These are phyloP conservation scores for Sebastes reedi DNA, from an alignment of 2,797 vertebrate species.

Conservation along the genomic window DNA sequence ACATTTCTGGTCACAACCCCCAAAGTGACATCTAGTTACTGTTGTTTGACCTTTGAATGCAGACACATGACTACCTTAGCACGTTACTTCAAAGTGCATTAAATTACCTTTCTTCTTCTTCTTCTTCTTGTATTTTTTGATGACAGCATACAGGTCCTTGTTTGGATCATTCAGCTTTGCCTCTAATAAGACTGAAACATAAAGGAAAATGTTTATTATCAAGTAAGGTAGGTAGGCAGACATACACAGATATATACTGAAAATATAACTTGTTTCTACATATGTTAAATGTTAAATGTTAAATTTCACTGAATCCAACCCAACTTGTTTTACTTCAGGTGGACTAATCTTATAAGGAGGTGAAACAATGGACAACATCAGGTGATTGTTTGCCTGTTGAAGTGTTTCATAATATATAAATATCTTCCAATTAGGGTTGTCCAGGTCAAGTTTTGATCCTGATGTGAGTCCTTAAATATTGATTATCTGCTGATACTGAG, in stretches of 20 bases:
- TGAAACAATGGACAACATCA: too few relatives aligned
- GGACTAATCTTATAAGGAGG: not conserved
- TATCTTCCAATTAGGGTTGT: too few relatives aligned
- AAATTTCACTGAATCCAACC: not conserved
- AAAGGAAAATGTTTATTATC: not conserved
- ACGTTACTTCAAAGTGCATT: not conserved
- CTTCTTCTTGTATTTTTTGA: too few relatives aligned
- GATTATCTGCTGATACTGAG: not conserved
- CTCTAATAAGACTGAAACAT: not conserved
- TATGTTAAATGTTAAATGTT: not conserved
- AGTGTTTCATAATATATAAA: too few relatives aligned
- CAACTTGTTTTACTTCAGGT: not conserved
- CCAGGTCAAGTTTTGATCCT: too few relatives aligned
- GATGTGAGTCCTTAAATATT: too few relatives aligned
- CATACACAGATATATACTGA: not conserved
- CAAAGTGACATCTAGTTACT: not conserved
- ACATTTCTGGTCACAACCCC: not conserved
- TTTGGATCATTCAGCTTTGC: not conserved
- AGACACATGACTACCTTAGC: not conserved
- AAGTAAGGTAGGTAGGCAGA: too few relatives aligned
- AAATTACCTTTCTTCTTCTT: not conserved
- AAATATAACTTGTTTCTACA: not conserved
- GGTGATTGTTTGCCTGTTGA: too few relatives aligned
- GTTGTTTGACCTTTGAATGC: not conserved
- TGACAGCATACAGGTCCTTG: accelerated